phyloP scores from a whole-genome alignment of 2,797 vertebrate species.

The Labeo calbasu region DNA sequence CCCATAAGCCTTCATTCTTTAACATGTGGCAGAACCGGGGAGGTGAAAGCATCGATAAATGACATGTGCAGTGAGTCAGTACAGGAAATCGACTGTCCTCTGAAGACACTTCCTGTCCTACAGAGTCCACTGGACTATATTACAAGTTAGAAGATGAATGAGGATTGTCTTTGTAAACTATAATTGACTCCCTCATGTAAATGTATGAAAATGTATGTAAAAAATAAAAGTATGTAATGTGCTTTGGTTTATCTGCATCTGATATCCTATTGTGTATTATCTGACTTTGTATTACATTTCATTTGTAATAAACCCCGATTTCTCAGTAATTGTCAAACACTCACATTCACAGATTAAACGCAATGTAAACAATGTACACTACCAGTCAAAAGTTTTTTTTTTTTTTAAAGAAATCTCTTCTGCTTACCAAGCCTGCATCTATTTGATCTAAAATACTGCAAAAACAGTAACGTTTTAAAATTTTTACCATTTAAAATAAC shows the following conservation, averaged over 20 bases:
- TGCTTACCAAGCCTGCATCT: too few relatives aligned
- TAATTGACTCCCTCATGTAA: not conserved
- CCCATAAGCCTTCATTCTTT: constrained; percentile 37
- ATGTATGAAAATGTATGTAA: not conserved
- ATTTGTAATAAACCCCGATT: constrained; percentile 19
- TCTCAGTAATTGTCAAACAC: not conserved
- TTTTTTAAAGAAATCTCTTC: too few relatives aligned
- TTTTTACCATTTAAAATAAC: too few relatives aligned
- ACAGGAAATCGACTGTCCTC: constrained; percentile 1
- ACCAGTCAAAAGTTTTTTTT: too few relatives aligned
- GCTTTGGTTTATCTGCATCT: not conserved
- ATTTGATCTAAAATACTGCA: too few relatives aligned
- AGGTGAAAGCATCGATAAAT: constrained; percentile 29
- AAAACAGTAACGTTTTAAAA: too few relatives aligned
- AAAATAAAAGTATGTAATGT: not conserved
- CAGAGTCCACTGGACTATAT: constrained; percentile 21
- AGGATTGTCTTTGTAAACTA: not conserved
- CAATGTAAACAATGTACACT: not conserved
- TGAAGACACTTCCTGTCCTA: constrained; percentile 23
- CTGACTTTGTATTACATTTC: not conserved
- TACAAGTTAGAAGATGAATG: not conserved
- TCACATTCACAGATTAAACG: not conserved
- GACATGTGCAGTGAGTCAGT: constrained; percentile 18
- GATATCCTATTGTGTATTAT: not conserved
- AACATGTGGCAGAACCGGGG: constrained; percentile 5